Evolutionary conservation across 1,140 invertebrate species (phyloP), one percentile per base, ranked within the genome.

Genomic region (Ceratitis capitata): DNA sequence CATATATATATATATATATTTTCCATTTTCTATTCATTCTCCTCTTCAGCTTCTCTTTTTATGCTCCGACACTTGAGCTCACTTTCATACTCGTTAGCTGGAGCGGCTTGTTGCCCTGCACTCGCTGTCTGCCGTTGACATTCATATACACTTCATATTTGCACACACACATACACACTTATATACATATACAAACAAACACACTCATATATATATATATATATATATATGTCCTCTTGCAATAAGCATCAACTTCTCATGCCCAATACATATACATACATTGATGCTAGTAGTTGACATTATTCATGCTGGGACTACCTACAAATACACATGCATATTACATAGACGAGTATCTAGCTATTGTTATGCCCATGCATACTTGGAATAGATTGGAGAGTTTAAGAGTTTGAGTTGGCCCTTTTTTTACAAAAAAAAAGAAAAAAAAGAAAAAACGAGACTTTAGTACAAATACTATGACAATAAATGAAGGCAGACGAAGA

Each of bases 211-310:
- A n/a, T n/a, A n/a, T n/a, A n/a, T n/a, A n/a, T n/a, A n/a, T n/a
- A n/a, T n/a, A n/a, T n/a, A n/a, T n/a, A n/a, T n/a, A n/a, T n/a
- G n/a, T n/a, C n/a, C n/a, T n/a, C n/a, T n/a, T n/a, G n/a, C n/a
- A n/a, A n/a, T n/a, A n/a, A n/a, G n/a, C n/a, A n/a, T n/a, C n/a
- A n/a, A n/a, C n/a, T n/a, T n/a, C n/a, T n/a, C n/a, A n/a, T n/a
- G n/a, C n/a, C n/a, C n/a, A n/a, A n/a, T n/a, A n/a, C n/a, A n/a
- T n/a, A n/a, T n/a, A n/a, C 2, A 35, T 45, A 78, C 39, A 78
- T 78, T 45, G 35, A 78, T 35, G 45, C 45, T 39, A 47, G 69
- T 23, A 39, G 69, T 78, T 78, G 69, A 78, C 69, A 42, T 78
- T 39, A 23, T 78, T 78, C 26, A 23, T 0, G 23, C 6, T 45